Evolutionary conservation across 2,888 invertebrate species (phyloP).

Genomic region (Petrolisthes manimaculis): DNA sequence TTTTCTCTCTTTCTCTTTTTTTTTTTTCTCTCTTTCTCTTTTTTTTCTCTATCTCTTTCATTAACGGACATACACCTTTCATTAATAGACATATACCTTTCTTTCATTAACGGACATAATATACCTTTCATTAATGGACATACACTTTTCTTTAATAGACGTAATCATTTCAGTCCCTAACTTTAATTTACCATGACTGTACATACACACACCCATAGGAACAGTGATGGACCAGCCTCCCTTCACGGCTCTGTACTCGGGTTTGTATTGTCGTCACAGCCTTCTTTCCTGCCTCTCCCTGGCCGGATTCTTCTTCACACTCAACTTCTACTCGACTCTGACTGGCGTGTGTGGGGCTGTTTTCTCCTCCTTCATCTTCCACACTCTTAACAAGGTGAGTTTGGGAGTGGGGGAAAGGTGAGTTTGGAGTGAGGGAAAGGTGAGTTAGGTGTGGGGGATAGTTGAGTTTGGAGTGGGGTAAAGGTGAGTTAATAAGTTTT

Average conservation of each 20-base stretch:
- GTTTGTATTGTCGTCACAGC: conserved; percentile 46
- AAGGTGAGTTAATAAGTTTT: too few relatives aligned
- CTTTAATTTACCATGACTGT: too few relatives aligned
- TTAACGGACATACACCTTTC: too few relatives aligned
- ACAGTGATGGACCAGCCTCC: conserved; percentile 13
- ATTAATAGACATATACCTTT: too few relatives aligned
- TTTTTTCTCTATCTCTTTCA: too few relatives aligned
- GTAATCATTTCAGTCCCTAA: too few relatives aligned
- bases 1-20: neutral
- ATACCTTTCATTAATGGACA: too few relatives aligned
- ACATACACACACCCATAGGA: conserved; percentile 18
- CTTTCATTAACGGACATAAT: too few relatives aligned
- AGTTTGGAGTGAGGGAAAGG: neutral
- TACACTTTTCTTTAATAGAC: too few relatives aligned
- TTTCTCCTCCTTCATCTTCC: conserved; percentile 41
- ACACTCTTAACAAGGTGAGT: conserved; percentile 29
- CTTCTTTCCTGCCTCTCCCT: conserved; percentile 53
- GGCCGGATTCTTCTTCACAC: conserved; percentile 53
- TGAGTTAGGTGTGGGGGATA: neutral
- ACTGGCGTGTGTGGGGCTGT: conserved; percentile 41
- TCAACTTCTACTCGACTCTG: conserved; percentile 46
- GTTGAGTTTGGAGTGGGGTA: too few relatives aligned
- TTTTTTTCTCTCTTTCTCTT: too few relatives aligned
- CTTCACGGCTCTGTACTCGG: conserved; percentile 31
- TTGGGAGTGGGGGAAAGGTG: neutral